These are phyloP conservation scores for Tribolium madens DNA, from an alignment of 1,140 invertebrate species.

Conservation along the genomic window DNA sequence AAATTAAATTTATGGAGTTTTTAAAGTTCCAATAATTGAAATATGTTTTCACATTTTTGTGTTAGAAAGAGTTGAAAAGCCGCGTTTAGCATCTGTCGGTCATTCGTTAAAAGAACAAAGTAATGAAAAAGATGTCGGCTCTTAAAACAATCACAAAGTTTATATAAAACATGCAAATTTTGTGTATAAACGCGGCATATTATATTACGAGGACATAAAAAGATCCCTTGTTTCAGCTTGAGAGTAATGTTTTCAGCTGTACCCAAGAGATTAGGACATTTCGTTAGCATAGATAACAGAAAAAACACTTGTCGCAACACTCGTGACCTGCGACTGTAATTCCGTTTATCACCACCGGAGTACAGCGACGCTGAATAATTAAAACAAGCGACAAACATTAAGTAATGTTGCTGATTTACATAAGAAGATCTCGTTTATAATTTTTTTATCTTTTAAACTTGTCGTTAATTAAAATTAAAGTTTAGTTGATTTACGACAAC, in stretches of 20 bases:
- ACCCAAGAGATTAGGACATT: conserved; percentile 59
- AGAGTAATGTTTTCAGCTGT: conserved; percentile 54
- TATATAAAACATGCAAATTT: conserved; percentile 53
- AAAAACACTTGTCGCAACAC: conserved; percentile 63
- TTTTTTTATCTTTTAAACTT: conserved; percentile 39
- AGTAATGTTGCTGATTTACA: conserved; percentile 56
- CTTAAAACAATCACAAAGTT: conserved; percentile 49
- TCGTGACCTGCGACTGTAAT: conserved; percentile 60
- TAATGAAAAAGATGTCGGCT: conserved; percentile 35
- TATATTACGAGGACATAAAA: conserved; percentile 51
- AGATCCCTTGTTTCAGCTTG: conserved; percentile 47
- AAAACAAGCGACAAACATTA: conserved; percentile 58
- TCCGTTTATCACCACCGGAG: conserved; percentile 58
- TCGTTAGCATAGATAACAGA: conserved; percentile 62
- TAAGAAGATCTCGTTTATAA: conserved; percentile 52
- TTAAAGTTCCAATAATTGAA: no score
- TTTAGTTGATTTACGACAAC: not conserved
- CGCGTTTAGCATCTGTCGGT: not conserved
- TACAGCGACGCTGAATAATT: conserved; percentile 55
- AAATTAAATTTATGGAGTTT: no score
- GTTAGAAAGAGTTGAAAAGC: not conserved
- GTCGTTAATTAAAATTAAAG: conserved; percentile 33
- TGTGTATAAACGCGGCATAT: conserved; percentile 38
- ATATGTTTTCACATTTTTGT: no score
- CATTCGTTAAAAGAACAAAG: conserved; percentile 13